These are phyloP conservation scores for Tachysurus vachellii DNA, from an alignment of 2,113 vertebrate species.

Conservation along the genomic window DNA sequence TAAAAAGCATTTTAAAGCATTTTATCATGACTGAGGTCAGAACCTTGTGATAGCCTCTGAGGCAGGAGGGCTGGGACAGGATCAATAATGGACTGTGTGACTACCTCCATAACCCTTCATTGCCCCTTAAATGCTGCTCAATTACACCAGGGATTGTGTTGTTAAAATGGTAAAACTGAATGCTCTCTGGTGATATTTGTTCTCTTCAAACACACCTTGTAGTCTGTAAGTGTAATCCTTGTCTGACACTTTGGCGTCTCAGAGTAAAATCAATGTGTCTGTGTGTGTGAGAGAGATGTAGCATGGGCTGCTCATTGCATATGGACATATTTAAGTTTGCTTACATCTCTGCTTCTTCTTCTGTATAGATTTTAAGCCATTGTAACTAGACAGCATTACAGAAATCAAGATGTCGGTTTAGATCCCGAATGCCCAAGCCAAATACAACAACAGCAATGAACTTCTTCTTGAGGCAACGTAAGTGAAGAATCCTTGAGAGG, in stretches of 20 bases:
- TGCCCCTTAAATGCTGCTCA: not conserved
- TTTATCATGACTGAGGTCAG: too few species aligned
- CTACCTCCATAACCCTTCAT: not conserved
- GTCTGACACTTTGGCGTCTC: not conserved
- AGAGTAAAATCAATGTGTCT: slow-evolving; percentile 12
- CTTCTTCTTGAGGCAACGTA: not conserved
- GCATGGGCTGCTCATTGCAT: not conserved
- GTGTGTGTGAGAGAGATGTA: not conserved
- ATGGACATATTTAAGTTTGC: not conserved
- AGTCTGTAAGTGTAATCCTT: slow-evolving; percentile 19
- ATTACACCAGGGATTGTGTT: not conserved
- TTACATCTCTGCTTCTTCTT: not conserved
- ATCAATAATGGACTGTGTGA: not conserved
- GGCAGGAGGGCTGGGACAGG: too few species aligned
- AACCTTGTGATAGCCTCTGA: too few species aligned
- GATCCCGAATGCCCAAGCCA: not conserved
- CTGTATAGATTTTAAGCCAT: too few species aligned
- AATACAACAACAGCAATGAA: not conserved
- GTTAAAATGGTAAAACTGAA: not conserved
- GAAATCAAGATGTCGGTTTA: not conserved
- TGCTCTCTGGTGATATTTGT: not conserved
- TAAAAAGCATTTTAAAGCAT: too few species aligned
- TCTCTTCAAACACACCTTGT: slow-evolving; percentile 23
- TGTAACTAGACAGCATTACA: not conserved
- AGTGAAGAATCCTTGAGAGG: not conserved